Evolutionary conservation across 2,797 vertebrate genomes (phyloP).

Genomic region (Acanthornis magna): DNA sequence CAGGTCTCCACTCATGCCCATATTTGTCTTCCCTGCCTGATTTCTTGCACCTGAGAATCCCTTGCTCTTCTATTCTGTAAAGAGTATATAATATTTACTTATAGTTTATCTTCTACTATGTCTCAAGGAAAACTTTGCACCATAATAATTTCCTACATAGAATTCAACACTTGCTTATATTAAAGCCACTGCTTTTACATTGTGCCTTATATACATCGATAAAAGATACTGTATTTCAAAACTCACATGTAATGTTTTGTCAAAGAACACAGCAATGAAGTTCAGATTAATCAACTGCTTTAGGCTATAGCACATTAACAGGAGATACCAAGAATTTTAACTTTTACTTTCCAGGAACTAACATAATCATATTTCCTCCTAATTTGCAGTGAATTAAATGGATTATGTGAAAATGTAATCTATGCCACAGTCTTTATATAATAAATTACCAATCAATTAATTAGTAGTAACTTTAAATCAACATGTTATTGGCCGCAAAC

Average conservation of each 20-base stretch:
- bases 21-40: too few species aligned
- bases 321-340: neutral
- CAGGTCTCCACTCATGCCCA: neutral
- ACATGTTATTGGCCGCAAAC: neutral
- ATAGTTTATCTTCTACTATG: neutral
- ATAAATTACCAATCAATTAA: neutral
- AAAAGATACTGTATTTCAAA: neutral
- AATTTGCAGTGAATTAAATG: neutral
- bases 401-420: neutral
- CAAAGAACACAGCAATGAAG: neutral
- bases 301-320: neutral
- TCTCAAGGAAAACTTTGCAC: neutral
- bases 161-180: neutral
- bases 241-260: neutral
- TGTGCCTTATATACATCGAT: neutral
- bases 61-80: neutral
- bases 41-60: neutral
- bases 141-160: neutral
- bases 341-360: neutral
- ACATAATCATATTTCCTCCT: neutral
- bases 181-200: neutral
- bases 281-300: neutral
- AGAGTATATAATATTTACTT: neutral
- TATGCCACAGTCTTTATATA: neutral
- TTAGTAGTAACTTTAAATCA: neutral